Evolutionary conservation across 37 sponge, comb jelly and placozoan species (phyloP).

Genomic region (Mnemiopsis leidyi): DNA sequence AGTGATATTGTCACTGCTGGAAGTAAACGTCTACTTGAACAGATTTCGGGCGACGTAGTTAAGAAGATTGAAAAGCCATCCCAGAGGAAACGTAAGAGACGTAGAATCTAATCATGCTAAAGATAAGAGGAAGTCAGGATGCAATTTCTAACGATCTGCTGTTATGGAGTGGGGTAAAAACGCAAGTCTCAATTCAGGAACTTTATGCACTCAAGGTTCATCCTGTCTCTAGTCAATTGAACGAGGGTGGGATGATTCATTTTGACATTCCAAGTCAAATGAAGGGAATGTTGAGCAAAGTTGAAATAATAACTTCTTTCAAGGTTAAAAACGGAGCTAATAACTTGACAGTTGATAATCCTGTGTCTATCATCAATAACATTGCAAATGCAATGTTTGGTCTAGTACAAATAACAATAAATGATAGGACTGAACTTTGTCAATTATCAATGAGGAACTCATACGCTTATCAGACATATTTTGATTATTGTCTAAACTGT

Average conservation of each 20-base stretch:
- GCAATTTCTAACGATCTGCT: background rate
- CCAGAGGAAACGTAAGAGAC: too few species aligned
- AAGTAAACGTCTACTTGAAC: background rate
- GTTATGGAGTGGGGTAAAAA: background rate
- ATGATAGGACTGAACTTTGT: background rate
- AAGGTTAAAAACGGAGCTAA: background rate
- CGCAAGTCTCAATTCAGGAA: background rate
- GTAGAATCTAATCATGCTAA: background rate
- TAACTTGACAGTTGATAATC: background rate
- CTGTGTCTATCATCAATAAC: background rate
- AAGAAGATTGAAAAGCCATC: background rate
- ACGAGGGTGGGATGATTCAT: background rate
- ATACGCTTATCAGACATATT: background rate
- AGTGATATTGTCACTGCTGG: background rate
- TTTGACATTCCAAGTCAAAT: slow-evolving; percentile 1
- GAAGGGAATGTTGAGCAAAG: background rate
- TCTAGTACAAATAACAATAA: background rate
- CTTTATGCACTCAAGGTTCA: slow-evolving; percentile 1
- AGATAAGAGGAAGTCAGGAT: background rate
- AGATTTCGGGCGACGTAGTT: background rate
- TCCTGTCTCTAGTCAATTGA: background rate
- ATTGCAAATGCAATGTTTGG: slow-evolving; percentile 7
- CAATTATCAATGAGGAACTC: background rate
- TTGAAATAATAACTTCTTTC: slow-evolving; percentile 3
- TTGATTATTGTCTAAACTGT: background rate